Conservation (phyloP, 2,888 invertebrate species). For the Gnatocerus cornutus region DNA sequence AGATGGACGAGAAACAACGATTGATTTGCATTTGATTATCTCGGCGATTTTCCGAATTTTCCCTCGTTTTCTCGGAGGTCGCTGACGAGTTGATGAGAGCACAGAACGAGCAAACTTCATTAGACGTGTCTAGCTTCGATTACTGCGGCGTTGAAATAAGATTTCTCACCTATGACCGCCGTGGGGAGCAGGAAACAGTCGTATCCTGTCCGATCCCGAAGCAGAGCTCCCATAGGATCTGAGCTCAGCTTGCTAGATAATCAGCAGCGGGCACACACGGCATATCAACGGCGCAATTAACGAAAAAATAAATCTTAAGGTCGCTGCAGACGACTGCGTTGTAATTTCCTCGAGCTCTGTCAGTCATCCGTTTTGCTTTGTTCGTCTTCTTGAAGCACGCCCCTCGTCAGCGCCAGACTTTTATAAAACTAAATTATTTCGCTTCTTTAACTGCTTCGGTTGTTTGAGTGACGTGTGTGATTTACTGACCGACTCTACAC, state of each 20-base stretch:
- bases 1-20: slow-evolving; percentile 59
- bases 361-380: slow-evolving; percentile 67
- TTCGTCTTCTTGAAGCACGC: slow-evolving; percentile 59
- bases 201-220: slow-evolving; percentile 48
- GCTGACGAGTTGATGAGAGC: slow-evolving; percentile 51
- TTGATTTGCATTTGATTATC: slow-evolving; percentile 61
- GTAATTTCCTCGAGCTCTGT: slow-evolving; percentile 62
- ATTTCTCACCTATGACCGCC: slow-evolving; percentile 68
- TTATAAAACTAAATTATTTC: slow-evolving; percentile 64
- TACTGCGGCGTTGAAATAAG: slow-evolving; percentile 68
- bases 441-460: slow-evolving; percentile 46
- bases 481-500: slow-evolving; percentile 43
- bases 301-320: slow-evolving; percentile 34
- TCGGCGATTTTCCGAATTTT: background rate
- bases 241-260: slow-evolving; percentile 60
- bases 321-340: background rate
- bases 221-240: slow-evolving; percentile 58
- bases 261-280: slow-evolving; percentile 52
- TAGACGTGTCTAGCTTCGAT: slow-evolving; percentile 70
- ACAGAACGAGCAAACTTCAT: slow-evolving; percentile 65
- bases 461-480: slow-evolving; percentile 43
- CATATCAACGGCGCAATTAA: slow-evolving; percentile 52
- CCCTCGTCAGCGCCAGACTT: slow-evolving; percentile 61
- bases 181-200: slow-evolving; percentile 52
- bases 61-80: background rate